Percentiles rank a stretch among this genome's conserved stretches.
Evolutionary conservation across 2,888 invertebrate species (phyloP).

Genomic region (Tenthredo notha): DNA sequence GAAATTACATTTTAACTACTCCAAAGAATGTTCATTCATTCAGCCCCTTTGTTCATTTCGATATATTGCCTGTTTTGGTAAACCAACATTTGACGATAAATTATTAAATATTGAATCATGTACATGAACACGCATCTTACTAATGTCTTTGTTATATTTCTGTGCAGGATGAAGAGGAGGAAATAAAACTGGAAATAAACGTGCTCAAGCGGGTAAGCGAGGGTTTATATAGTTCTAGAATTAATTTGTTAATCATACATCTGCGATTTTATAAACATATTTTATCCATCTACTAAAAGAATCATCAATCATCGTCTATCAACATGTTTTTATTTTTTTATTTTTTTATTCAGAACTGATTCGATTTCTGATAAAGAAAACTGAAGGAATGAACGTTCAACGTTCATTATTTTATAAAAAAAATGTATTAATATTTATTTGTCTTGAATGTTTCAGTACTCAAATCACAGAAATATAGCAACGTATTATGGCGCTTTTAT

Average conservation of each 20-base stretch:
- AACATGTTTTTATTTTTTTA: not conserved
- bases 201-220: conserved; percentile 92
- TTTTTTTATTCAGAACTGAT: not conserved
- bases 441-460: conserved; percentile 84
- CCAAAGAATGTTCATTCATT: not conserved
- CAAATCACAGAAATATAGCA: conserved; percentile 99
- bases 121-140: not conserved
- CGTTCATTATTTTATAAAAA: not conserved
- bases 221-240: not conserved
- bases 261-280: not conserved
- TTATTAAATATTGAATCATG: conserved; percentile 1
- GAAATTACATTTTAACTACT: not conserved
- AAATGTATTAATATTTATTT: not conserved
- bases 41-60: not conserved
- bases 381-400: not conserved
- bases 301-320: not conserved
- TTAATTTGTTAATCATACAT: not conserved
- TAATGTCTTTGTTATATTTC: conserved; percentile 56
- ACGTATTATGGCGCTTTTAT: conserved; percentile 99
- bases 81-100: not conserved
- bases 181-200: conserved; percentile 99
- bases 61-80: not conserved
- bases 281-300: not conserved
- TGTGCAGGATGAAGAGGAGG: conserved; percentile 97
- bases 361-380: not conserved